phyloP scores from a whole-genome alignment of 1,140 invertebrate species.

The Antheraea mylitta region DNA sequence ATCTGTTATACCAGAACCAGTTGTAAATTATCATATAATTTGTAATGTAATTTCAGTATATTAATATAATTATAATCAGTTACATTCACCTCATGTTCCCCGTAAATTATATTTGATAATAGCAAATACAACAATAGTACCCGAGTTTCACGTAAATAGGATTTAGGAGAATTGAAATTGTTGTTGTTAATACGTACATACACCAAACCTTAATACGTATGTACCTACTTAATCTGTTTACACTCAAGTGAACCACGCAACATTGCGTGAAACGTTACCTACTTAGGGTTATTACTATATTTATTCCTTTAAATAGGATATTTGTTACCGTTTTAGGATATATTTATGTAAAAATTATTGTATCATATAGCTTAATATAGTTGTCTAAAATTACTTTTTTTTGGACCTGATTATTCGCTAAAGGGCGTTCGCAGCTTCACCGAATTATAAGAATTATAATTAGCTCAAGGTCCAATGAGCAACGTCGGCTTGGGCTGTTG shows the following conservation, averaged over 20 bases:
- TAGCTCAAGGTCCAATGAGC: too few relatives aligned
- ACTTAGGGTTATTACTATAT: conserved; percentile 2
- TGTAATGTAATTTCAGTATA: too few relatives aligned
- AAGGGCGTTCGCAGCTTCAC: too few relatives aligned
- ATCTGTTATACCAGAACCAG: too few relatives aligned
- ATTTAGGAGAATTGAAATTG: conserved; percentile 11
- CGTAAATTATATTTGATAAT: conserved; percentile 21
- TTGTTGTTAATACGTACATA: conserved; percentile 11
- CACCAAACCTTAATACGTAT: background rate
- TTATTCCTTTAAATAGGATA: background rate
- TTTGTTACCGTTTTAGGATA: background rate
- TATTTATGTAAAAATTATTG: conserved; percentile 2
- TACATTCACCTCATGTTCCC: conserved; percentile 1
- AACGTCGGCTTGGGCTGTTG: too few relatives aligned
- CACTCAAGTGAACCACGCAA: conserved; percentile 18
- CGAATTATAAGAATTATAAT: too few relatives aligned
- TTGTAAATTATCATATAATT: too few relatives aligned
- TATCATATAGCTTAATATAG: too few relatives aligned
- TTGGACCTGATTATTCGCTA: too few relatives aligned
- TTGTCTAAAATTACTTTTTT: too few relatives aligned
- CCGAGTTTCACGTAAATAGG: conserved; percentile 1
- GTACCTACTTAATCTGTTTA: conserved; percentile 15
- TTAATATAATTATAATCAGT: too few relatives aligned
- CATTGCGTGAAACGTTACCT: conserved; percentile 9
- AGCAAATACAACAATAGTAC: conserved; percentile 3